Evolutionary conservation across 2,113 vertebrate genomes (phyloP).

Genomic region (Atractosteus spatula): DNA sequence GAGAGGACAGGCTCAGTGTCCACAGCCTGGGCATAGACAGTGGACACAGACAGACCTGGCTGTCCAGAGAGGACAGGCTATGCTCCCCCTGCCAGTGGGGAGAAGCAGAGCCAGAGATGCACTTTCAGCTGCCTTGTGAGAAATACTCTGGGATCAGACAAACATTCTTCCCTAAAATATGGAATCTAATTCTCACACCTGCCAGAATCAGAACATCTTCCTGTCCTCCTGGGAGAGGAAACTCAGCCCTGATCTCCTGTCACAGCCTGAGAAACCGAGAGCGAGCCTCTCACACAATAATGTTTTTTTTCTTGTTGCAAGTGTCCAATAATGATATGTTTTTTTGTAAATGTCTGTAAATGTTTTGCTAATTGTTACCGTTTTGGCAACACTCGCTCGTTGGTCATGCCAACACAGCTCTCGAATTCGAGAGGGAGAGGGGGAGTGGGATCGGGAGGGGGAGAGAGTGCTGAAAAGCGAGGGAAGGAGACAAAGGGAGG

Average conservation of each 20-base stretch:
- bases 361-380: not conserved
- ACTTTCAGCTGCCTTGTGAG: too few relatives aligned
- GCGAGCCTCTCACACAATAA: slow-evolving; percentile 1
- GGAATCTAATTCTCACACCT: not conserved
- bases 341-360: slow-evolving; percentile 21
- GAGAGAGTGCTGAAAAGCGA: slow-evolving; percentile 20
- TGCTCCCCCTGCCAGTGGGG: too few relatives aligned
- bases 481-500: slow-evolving; percentile 15
- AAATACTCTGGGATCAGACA: too few relatives aligned
- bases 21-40: too few relatives aligned
- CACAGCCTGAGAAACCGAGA: not conserved
- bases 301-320: slow-evolving; percentile 9
- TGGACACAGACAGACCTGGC: too few relatives aligned
- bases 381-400: slow-evolving; percentile 9
- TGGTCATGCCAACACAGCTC: not conserved
- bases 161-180: too few relatives aligned
- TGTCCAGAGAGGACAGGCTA: too few relatives aligned
- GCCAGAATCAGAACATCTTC: not conserved
- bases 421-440: not conserved
- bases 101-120: too few relatives aligned
- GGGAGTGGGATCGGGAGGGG: not conserved
- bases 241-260: too few relatives aligned
- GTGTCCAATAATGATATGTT: slow-evolving; percentile 17
- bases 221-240: too few relatives aligned
- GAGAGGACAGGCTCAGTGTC: too few relatives aligned